Base-by-base conservation (phyloP, 2,888 invertebrate species). In the Phanerotoma sp. region DNA sequence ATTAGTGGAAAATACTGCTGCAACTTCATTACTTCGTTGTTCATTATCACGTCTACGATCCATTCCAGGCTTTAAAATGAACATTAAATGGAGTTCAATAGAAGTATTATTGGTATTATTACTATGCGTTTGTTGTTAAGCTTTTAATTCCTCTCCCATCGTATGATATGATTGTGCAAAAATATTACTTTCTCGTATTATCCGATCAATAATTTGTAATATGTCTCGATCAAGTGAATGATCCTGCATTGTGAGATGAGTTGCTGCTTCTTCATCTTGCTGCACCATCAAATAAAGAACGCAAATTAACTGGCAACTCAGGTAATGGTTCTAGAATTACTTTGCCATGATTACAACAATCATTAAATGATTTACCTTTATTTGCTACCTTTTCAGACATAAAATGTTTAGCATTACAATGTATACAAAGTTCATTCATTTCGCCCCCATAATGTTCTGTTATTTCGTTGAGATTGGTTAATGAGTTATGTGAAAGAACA, bases 1-100 rank as follows among this genome's bases (percentile, higher is more conserved):
- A 4, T 53, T 56, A 7, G 59, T 63, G 10, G 58, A 56, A 56
- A 61, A 62, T 22, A 51, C 15, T 21, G 42, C 48, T 16, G 54
- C 54, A 22, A 54, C 54, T 48, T 54, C 35, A 15, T 35, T 9
- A 6, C 10, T 13, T 35, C 13, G n/a, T n/a, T 35, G 28, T 5
- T 16, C 42, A 11, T 42, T 15, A 38, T n/a, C 51, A 30, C 45
- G 33, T 18, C 33, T 4, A 20, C 44, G 35, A 44, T 48, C 37
- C 33, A 35, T 35, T n/a, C 35, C 35, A 13, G 35, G 35, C 13
- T 35, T 35, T 15, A 15, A 15, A n/a, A 13, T n/a, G 13, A 35
- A 35, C 13, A 35, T 4, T 15, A 35, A n/a, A n/a, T 35, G 35
- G 6, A 35, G 6, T 35, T 35, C 35, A n/a, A n/a, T n/a, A n/a